These are phyloP conservation scores for Strigops habroptila DNA, from an alignment of 2,113 vertebrate species.

Conservation along the genomic window DNA sequence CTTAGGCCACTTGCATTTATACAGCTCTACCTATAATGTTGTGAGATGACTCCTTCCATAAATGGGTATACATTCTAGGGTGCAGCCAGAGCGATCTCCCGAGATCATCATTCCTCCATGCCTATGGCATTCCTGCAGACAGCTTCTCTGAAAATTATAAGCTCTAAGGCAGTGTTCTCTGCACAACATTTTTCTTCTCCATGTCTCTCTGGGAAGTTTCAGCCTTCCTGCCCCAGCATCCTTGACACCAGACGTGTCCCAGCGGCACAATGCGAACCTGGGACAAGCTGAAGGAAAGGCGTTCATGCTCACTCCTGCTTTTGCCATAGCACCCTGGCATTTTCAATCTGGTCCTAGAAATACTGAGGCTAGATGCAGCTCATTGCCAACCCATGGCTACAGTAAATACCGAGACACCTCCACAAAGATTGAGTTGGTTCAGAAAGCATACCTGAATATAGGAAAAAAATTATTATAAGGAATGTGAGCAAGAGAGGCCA, in stretches of 20 bases:
- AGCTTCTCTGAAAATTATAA: neutral
- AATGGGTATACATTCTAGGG: neutral
- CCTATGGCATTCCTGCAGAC: neutral
- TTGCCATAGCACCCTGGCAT: neutral
- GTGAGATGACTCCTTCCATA: neutral
- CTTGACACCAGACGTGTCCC: neutral
- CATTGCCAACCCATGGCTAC: rapidly evolving
- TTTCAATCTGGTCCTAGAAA: neutral
- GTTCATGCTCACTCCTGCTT: neutral
- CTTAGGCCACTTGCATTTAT: neutral
- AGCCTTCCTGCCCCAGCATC: neutral
- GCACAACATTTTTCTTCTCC: neutral
- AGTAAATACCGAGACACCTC: neutral
- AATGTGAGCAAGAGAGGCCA: neutral
- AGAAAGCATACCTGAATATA: neutral
- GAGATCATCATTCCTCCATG: neutral
- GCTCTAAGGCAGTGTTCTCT: neutral
- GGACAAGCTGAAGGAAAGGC: neutral
- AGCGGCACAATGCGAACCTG: neutral
- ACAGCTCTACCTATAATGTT: neutral
- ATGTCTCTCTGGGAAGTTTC: neutral
- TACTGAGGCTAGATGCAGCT: neutral
- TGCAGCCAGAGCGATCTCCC: neutral
- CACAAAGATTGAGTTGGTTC: neutral
- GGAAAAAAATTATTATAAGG: neutral